A percentile compares a stretch with the other conserved stretches of the same genome.
Evolutionary conservation across 1,140 invertebrate species (phyloP).

Genomic region (Rhynchophorus ferrugineus): DNA sequence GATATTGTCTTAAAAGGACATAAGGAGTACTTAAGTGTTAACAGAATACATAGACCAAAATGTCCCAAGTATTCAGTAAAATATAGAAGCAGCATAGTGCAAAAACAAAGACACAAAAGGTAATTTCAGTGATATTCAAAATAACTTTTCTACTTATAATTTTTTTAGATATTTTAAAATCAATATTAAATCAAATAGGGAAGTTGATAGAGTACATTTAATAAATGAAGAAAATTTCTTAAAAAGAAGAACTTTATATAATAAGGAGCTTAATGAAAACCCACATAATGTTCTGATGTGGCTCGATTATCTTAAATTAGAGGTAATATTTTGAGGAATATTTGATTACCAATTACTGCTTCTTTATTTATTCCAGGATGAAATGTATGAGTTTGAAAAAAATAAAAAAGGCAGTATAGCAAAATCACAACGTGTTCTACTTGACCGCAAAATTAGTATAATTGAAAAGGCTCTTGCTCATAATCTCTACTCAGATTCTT

Average conservation of each 20-base stretch:
- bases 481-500: slow-evolving; percentile 42
- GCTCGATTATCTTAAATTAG: slow-evolving; percentile 51
- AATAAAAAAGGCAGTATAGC: slow-evolving; percentile 40
- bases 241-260: slow-evolving; percentile 45
- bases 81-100: too few relatives aligned
- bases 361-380: slow-evolving; percentile 38
- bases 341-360: not conserved
- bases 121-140: slow-evolving; percentile 30
- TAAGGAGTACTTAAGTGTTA: slow-evolving; percentile 41
- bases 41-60: slow-evolving; percentile 42
- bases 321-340: slow-evolving; percentile 1
- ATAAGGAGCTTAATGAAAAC: slow-evolving; percentile 44
- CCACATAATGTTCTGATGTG: slow-evolving; percentile 47
- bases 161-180: slow-evolving; percentile 25
- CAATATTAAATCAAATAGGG: slow-evolving; percentile 16
- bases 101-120: slow-evolving; percentile 33
- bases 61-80: slow-evolving; percentile 42
- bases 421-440: slow-evolving; percentile 39
- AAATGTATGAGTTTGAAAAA: slow-evolving; percentile 40
- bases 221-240: slow-evolving; percentile 44
- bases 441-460: slow-evolving; percentile 50
- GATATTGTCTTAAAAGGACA: slow-evolving; percentile 46
- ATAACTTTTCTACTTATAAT: not conserved
- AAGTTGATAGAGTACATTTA: slow-evolving; percentile 32
- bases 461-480: slow-evolving; percentile 48